Base-by-base conservation (phyloP, 2,888 invertebrate species). In the Ormia ochracea region DNA sequence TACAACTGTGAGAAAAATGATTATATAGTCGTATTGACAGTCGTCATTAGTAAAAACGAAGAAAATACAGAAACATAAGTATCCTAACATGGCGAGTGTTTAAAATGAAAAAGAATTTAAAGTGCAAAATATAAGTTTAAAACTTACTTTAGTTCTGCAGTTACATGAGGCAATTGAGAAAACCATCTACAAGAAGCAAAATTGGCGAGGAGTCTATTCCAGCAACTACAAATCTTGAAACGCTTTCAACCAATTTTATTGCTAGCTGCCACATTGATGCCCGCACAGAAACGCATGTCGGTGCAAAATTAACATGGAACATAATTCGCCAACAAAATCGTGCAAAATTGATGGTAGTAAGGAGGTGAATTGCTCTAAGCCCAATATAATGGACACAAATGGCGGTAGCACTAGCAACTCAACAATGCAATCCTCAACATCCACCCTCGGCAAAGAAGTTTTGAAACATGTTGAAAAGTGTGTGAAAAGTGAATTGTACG, bases 401-500 rank as follows among this genome's bases (percentile, higher is more conserved):
- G 76, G 76, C 56, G 54, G 78, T 31, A 48, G 58, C 31, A 66
- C 52, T 19, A 68, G 63, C 21, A 56, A 45, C 14, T 14, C 61
- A 4, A 43, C 61, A 19, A 28, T 19, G 19, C 33, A 36, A 31
- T 4, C 65, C 26, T 1, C 70, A 21, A 36, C 68, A 4, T 41
- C 50, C 19, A 23, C 23, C 6, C 76, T 85, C 41, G 83, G 82
- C 75, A 80, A 76, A 68, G 90, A 89, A 56, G 84, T 88, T 38
- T 89, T 88, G 91, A 94, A 94, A 92, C 92, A 93, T 87, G 97
- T 96, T 95, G 97, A 97, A 88, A 96, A 96, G 91, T 92, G 93
- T 74, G 97, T 96, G 83, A 94, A 94, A 91, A 93, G 92, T 84
- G 96, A 96, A 90, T 96, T 96, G 96, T 97, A 93, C 93, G 85